phyloP scores from a whole-genome alignment of 2,888 invertebrate genomes.

The Entomobrya multifasciata region DNA sequence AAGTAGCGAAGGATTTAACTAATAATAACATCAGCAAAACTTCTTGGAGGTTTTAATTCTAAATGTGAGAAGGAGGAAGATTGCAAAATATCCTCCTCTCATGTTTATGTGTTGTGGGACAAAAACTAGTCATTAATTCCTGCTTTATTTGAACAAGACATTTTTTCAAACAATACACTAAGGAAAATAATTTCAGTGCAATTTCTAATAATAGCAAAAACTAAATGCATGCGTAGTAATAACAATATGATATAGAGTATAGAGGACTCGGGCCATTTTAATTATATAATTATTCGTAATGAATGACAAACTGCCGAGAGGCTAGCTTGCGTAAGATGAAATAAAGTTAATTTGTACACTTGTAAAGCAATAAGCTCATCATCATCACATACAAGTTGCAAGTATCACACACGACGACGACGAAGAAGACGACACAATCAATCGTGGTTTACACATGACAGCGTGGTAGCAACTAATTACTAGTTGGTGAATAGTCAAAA shows the following conservation, averaged over 20 bases:
- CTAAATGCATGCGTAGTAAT: no score
- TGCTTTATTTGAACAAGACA: slow-evolving; percentile 43
- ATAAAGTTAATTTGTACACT: slow-evolving; percentile 13
- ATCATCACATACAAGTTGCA: neutral
- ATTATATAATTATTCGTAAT: slow-evolving; percentile 55
- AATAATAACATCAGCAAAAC: no score
- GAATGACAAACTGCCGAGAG: slow-evolving; percentile 34
- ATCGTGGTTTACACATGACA: slow-evolving; percentile 44
- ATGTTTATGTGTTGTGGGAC: neutral
- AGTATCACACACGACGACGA: no score
- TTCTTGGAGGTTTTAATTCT: no score
- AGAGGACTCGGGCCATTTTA: slow-evolving; percentile 26
- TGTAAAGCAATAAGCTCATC: neutral
- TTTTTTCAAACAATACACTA: slow-evolving; percentile 47
- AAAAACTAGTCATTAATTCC: slow-evolving; percentile 38
- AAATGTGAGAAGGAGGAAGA: slow-evolving; percentile 46
- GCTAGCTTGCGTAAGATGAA: slow-evolving; percentile 20
- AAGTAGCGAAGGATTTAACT: no score
- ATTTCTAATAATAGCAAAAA: slow-evolving; percentile 50
- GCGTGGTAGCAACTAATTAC: no score
- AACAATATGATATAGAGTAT: neutral
- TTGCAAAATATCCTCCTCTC: slow-evolving; percentile 50
- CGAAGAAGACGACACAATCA: slow-evolving; percentile 28
- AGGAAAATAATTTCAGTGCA: slow-evolving; percentile 39
- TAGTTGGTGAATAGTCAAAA: neutral